Evolutionary conservation across 2,888 invertebrate genomes (phyloP).

Genomic region (Caenorhabditis sp.): DNA sequence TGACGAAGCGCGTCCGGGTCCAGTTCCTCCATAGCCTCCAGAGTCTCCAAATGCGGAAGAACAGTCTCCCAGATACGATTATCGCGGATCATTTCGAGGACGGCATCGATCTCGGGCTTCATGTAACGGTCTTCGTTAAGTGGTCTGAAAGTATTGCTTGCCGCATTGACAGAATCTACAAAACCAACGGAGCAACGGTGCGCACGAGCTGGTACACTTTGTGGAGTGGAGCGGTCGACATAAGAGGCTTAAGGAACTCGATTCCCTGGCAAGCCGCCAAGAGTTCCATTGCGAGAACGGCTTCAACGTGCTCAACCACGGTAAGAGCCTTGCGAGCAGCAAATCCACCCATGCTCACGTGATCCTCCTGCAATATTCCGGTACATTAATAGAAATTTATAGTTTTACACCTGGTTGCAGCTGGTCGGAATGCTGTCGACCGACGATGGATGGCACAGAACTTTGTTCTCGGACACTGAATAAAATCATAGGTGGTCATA

Average conservation of each 20-base stretch:
- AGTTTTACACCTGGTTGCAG: conserved; percentile 81
- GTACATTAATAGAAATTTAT: neutral
- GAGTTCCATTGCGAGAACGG: conserved; percentile 84
- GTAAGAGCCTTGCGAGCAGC: conserved; percentile 84
- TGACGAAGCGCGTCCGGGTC: conserved; percentile 77
- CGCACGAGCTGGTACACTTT: conserved; percentile 84
- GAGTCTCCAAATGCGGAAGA: conserved; percentile 81
- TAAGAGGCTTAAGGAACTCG: conserved; percentile 84
- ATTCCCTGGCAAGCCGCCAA: conserved; percentile 85
- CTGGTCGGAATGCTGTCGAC: conserved; percentile 84
- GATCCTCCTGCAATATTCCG: conserved; percentile 82
- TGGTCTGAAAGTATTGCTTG: conserved; percentile 80
- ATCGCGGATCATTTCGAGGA: conserved; percentile 81
- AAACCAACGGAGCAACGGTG: conserved; percentile 81
- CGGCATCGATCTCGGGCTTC: conserved; percentile 84
- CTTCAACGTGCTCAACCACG: conserved; percentile 82
- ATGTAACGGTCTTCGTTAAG: conserved; percentile 84
- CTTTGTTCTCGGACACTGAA: conserved; percentile 85
- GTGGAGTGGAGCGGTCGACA: conserved; percentile 84
- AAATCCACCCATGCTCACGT: conserved; percentile 85
- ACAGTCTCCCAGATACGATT: conserved; percentile 83
- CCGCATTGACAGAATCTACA: neutral
- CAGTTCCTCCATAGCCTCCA: conserved; percentile 76
- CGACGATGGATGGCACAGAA: conserved; percentile 84
- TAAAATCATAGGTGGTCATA: neutral